Evolutionary conservation across 2,888 invertebrate genomes (phyloP).

Genomic region (Elgonia sp.): DNA sequence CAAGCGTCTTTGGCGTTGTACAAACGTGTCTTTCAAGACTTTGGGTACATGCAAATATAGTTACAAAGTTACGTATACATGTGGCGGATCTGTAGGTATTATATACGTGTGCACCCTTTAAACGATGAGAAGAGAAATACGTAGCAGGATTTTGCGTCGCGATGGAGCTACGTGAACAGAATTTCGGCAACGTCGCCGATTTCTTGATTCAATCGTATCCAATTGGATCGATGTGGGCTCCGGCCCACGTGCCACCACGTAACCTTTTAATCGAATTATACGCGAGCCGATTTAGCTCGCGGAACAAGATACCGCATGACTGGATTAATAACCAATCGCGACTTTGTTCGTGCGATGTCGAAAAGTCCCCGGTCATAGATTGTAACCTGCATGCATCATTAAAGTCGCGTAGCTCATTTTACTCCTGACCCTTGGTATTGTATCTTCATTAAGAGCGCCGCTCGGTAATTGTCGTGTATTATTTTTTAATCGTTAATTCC

Average conservation of each 20-base stretch:
- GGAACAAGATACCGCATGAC: constrained; percentile 50
- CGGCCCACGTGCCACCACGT: constrained; percentile 42
- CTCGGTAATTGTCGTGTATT: constrained; percentile 23
- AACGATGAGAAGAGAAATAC: constrained; percentile 66
- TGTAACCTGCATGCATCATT: constrained; percentile 6
- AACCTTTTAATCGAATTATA: constrained; percentile 71
- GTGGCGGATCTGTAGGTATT: constrained; percentile 54
- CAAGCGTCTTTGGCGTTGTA: constrained; percentile 69
- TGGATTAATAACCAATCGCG: constrained; percentile 59
- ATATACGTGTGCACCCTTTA: constrained; percentile 62
- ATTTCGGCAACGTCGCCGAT: constrained; percentile 62
- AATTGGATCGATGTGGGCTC: constrained; percentile 54
- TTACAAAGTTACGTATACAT: constrained; percentile 70
- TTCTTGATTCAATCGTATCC: constrained; percentile 70
- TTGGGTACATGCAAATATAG: constrained; percentile 72
- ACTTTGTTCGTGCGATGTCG: not conserved
- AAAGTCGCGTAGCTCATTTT: constrained; percentile 5
- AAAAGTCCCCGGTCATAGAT: no score
- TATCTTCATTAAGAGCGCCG: constrained; percentile 14
- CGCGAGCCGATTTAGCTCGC: constrained; percentile 58
- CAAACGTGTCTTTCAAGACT: constrained; percentile 75
- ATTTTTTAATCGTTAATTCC: constrained; percentile 22
- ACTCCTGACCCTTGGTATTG: constrained; percentile 25
- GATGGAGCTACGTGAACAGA: constrained; percentile 71
- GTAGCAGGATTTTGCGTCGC: constrained; percentile 63